These are phyloP conservation scores for Metallyticus violacea DNA, from an alignment of 2,888 invertebrate species.

Conservation along the genomic window DNA sequence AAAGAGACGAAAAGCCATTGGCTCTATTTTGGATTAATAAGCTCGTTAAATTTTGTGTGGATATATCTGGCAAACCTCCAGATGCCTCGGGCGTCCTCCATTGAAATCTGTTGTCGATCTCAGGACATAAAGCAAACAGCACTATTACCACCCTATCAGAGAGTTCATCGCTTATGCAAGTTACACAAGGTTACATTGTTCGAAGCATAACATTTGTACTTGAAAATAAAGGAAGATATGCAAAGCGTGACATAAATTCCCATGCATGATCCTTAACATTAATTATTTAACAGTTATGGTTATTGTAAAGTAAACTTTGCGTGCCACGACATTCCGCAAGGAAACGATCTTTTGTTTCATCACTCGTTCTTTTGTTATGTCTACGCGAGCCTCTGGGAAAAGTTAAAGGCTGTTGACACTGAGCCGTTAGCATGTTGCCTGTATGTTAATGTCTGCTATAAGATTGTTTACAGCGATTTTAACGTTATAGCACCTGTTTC, in stretches of 20 bases:
- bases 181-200: no score
- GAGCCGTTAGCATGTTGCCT: no score
- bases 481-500: no score
- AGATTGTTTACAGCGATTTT: no score
- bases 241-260: not conserved
- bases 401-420: no score
- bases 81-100: not conserved
- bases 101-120: not conserved
- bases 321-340: not conserved
- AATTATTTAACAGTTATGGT: not conserved
- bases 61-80: not conserved
- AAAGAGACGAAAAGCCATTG: not conserved
- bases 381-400: not conserved
- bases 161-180: not conserved
- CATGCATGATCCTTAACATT: not conserved
- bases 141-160: not conserved
- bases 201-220: not conserved
- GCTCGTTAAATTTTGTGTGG: not conserved
- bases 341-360: not conserved
- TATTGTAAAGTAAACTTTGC: not conserved
- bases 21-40: not conserved
- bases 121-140: not conserved
- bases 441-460: no score
- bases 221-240: not conserved
- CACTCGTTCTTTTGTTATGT: not conserved